Percentiles rank a stretch among this genome's conserved stretches.
Evolutionary conservation across 1,140 invertebrate genomes (phyloP).

Genomic region (Pachypsylla venusta): DNA sequence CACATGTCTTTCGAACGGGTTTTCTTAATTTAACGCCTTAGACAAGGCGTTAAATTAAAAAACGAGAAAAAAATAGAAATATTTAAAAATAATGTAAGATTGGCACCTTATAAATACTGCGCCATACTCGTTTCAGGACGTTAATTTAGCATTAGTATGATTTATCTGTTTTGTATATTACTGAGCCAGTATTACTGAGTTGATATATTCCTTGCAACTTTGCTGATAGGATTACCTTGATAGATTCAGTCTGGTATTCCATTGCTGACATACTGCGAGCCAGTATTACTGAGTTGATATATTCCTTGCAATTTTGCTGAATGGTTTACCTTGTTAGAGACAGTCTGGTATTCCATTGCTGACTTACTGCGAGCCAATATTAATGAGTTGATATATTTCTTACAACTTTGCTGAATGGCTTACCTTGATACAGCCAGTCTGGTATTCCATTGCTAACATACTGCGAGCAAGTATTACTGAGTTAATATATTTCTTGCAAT

Average conservation of each 20-base stretch:
- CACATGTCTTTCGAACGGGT: no score
- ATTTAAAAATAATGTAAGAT: no score
- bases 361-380: conserved; percentile 55
- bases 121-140: no score
- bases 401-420: not conserved
- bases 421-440: conserved; percentile 93
- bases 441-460: conserved; percentile 80
- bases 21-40: no score
- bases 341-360: conserved; percentile 89
- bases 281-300: conserved; percentile 58
- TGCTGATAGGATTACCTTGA: conserved; percentile 50
- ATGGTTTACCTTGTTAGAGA: conserved; percentile 76
- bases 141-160: no score
- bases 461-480: conserved; percentile 60
- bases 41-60: no score
- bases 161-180: no score
- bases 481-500: conserved; percentile 38
- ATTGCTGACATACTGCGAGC: conserved; percentile 64
- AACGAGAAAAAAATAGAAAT: no score
- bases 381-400: no score
- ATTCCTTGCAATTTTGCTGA: conserved; percentile 30
- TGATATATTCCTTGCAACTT: conserved; percentile 38
- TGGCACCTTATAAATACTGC: no score
- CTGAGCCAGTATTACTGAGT: conserved; percentile 59
- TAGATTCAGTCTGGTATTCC: conserved; percentile 93